Conservation (phyloP, 2,797 vertebrate species). For the Sparidentex hasta region DNA sequence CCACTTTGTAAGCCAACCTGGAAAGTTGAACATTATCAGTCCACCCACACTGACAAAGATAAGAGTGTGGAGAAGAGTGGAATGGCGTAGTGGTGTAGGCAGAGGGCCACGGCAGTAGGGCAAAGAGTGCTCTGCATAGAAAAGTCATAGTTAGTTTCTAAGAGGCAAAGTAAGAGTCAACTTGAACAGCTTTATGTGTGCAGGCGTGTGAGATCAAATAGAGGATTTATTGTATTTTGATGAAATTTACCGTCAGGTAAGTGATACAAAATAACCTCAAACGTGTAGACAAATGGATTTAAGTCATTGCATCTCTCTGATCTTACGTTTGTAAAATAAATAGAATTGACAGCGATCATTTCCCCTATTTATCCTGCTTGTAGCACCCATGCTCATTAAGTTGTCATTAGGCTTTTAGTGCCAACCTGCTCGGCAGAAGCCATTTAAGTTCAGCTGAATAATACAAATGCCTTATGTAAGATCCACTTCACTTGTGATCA, state of each 20-base stretch:
- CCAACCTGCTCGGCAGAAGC: conserved; percentile 62
- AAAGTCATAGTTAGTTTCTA: conserved; percentile 22
- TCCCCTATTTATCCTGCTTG: conserved; percentile 37
- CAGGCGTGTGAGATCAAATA: conserved; percentile 8
- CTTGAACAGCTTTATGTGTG: background rate
- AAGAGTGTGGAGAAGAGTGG: conserved; percentile 40
- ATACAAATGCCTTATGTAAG: conserved; percentile 80
- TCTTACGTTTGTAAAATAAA: conserved; percentile 23
- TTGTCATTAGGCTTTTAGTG: conserved; percentile 66
- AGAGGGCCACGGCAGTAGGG: conserved; percentile 26
- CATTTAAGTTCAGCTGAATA: conserved; percentile 79
- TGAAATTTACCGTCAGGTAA: background rate
- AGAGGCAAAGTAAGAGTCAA: conserved; percentile 15
- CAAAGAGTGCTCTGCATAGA: conserved; percentile 21
- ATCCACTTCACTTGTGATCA: conserved; percentile 78
- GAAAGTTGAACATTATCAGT: conserved; percentile 45
- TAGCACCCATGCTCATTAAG: conserved; percentile 54
- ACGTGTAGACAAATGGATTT: background rate
- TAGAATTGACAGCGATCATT: conserved; percentile 29
- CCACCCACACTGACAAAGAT: conserved; percentile 51
- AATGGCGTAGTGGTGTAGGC: conserved; percentile 42
- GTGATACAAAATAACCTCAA: conserved; percentile 4
- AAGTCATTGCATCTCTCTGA: conserved; percentile 17
- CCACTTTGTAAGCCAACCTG: conserved; percentile 42
- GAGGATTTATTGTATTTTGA: too few species aligned